Evolutionary conservation across 2,888 invertebrate species (phyloP), one percentile per base, ranked within the genome.

Genomic region (Diloba caeruleocephala): DNA sequence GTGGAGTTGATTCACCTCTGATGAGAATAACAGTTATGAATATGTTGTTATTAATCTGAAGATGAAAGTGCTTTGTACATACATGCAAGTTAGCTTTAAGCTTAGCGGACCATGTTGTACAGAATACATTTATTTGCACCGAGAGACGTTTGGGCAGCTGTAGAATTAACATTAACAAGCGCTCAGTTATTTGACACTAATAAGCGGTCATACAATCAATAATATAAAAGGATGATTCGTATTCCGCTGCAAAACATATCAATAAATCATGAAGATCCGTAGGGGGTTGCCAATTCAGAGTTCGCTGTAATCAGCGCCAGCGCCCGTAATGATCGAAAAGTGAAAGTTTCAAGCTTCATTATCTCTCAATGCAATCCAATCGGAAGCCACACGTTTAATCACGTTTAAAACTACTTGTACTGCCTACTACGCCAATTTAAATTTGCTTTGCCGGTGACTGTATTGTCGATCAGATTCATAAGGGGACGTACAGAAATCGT

Each of bases 331-430:
- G 87, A 87, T 85, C 82, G 77, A 84, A 86, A 88, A 91, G 89
- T 88, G 89, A 92, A 92, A 91, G 89, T 82, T 73, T 67, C 77
- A 74, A 69, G 78, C 78, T 78, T 85, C 84, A 88, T 89, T 90
- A 89, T 88, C 86, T 77, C 76, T 71, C 69, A 74, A 66, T 76
- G 74, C 82, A 74, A 81, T 71, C 70, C 76, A 82, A 87, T 88
- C 84, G 80, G 88, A 81, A 89, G 88, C 80, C 75, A 79, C 81
- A 68, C 78, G 78, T 81, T 88, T 84, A 84, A 89, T 86, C 85
- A 85, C 79, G 82, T 85, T 87, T 84, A 84, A 82, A 77, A 79
- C 78, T 71, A 79, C 81, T 77, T 63, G 65, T 36, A 56, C 42
- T 51, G 65, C 66, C 64, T 69, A 62, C 34, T 59, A 68, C 49